These are phyloP conservation scores for Cardiocondyla obscurior DNA, from an alignment of 1,140 invertebrate species.

Conservation along the genomic window DNA sequence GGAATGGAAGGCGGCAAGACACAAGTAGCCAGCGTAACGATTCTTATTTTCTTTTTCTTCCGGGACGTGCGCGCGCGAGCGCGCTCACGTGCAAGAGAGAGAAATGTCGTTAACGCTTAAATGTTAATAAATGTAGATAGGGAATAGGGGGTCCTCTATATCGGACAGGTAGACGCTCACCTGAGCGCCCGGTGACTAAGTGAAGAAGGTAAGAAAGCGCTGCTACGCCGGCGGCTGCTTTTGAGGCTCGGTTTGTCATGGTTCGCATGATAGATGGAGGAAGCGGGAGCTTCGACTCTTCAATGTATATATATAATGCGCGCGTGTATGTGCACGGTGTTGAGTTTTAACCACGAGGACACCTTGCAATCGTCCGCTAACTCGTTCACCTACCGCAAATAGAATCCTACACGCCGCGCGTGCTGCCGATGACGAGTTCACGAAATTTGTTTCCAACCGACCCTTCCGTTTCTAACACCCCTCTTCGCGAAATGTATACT, in stretches of 20 bases:
- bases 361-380: constrained; percentile 72
- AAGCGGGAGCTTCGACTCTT: constrained; percentile 64
- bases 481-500: not conserved
- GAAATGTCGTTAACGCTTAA: constrained; percentile 83
- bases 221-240: constrained; percentile 76
- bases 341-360: constrained; percentile 58
- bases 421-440: constrained; percentile 36
- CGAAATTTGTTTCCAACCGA: constrained; percentile 19
- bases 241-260: constrained; percentile 83
- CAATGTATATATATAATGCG: constrained; percentile 9
- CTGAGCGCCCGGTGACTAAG: constrained; percentile 68
- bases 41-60: constrained; percentile 68
- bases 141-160: constrained; percentile 68
- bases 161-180: constrained; percentile 76
- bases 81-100: too few relatives aligned
- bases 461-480: not conserved
- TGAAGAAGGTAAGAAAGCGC: constrained; percentile 70
- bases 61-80: constrained; percentile 36
- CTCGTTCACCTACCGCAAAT: constrained; percentile 60
- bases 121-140: constrained; percentile 82
- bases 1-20: constrained; percentile 13
- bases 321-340: constrained; percentile 27
- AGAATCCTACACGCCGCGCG: constrained; percentile 61
- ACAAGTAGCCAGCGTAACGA: constrained; percentile 23
- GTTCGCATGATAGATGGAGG: constrained; percentile 83